These are phyloP conservation scores for Seira musarum DNA, from an alignment of 2,888 invertebrate species.

Conservation along the genomic window DNA sequence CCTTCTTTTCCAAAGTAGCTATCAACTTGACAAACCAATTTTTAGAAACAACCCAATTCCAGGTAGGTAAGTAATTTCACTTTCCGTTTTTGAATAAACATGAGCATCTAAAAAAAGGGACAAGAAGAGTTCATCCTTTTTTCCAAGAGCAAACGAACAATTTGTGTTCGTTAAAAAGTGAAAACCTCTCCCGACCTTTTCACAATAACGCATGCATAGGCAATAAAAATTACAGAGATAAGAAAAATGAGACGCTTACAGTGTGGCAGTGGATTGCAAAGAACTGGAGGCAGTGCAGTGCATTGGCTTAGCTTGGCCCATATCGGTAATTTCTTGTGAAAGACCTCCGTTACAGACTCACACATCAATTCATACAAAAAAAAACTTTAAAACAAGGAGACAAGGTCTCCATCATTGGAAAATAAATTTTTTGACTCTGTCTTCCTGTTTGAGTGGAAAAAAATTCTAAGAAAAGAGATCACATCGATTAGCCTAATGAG, in stretches of 20 bases:
- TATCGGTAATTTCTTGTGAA: slow-evolving; percentile 25
- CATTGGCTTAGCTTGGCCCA: not conserved
- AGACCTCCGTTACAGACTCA: slow-evolving; percentile 33
- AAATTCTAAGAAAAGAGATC: slow-evolving; percentile 54
- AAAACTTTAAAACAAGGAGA: slow-evolving; percentile 14
- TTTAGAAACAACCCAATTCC: not conserved
- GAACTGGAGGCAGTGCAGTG: not conserved
- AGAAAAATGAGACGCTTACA: slow-evolving; percentile 10
- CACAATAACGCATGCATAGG: slow-evolving; percentile 27
- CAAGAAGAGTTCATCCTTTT: not conserved
- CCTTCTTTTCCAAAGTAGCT: not conserved
- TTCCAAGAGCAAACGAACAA: slow-evolving; percentile 31
- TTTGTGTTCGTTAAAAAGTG: slow-evolving; percentile 47
- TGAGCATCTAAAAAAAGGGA: slow-evolving; percentile 16
- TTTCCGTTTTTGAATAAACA: slow-evolving; percentile 35
- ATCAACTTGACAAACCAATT: not conserved
- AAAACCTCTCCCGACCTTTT: slow-evolving; percentile 36
- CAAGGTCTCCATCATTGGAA: slow-evolving; percentile 26
- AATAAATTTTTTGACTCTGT: slow-evolving; percentile 34
- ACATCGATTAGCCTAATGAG: slow-evolving; percentile 58
- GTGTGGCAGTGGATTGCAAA: not conserved
- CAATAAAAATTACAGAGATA: slow-evolving; percentile 52
- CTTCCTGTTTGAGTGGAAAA: slow-evolving; percentile 44
- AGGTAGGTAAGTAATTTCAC: slow-evolving; percentile 14
- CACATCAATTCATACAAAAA: slow-evolving; percentile 23